These are phyloP conservation scores for Lanius collurio DNA, from an alignment of 2,113 vertebrate species.

Conservation along the genomic window DNA sequence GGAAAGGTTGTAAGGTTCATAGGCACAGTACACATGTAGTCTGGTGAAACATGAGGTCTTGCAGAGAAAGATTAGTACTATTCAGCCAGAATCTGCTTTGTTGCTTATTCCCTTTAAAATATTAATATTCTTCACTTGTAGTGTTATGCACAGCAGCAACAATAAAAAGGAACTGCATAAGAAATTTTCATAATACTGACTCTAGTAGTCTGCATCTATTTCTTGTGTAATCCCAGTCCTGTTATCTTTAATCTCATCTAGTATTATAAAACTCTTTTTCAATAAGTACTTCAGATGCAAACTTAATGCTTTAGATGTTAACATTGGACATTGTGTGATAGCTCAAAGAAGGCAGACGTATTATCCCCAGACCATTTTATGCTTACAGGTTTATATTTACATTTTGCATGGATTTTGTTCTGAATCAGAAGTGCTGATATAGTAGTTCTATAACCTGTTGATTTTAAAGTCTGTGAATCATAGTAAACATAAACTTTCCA, in stretches of 20 bases:
- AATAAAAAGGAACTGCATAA: not conserved
- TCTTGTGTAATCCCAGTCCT: not conserved
- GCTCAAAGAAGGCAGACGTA: not conserved
- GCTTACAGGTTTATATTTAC: not conserved
- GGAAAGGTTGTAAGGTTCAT: not conserved
- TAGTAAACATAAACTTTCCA: not conserved
- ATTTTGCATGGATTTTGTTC: not conserved
- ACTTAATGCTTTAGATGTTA: not conserved
- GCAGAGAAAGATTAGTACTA: not conserved
- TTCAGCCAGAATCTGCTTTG: not conserved
- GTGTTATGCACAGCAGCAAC: not conserved
- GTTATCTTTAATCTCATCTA: not conserved
- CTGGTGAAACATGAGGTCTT: not conserved
- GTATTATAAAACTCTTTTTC: not conserved
- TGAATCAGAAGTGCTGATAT: not conserved
- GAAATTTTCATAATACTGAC: not conserved
- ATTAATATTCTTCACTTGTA: slow-evolving; percentile 1
- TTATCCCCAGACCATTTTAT: not conserved
- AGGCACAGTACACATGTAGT: not conserved
- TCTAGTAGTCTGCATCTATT: not conserved
- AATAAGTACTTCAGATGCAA: not conserved
- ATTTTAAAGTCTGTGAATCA: not conserved
- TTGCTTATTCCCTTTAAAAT: slow-evolving; percentile 25
- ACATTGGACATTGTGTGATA: not conserved
- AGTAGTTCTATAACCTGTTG: not conserved